A percentile compares a stretch with the other conserved stretches of the same genome.
These are phyloP conservation scores for Hypotaenidia philippensis DNA, from an alignment of 2,797 vertebrate genomes.

Conservation along the genomic window DNA sequence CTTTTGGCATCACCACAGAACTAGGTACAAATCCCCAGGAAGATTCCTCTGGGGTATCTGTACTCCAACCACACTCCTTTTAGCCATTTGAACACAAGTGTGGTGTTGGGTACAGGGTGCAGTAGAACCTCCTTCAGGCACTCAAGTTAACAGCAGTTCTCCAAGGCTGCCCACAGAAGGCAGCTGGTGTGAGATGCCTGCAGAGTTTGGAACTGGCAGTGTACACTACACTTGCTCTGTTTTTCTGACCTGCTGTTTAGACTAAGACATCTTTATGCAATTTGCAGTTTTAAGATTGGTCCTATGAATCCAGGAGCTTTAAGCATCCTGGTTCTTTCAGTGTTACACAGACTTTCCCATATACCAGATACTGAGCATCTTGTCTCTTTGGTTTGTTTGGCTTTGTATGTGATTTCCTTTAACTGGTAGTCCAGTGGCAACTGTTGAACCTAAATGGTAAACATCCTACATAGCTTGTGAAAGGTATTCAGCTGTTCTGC, in stretches of 20 bases:
- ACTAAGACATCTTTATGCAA: background rate
- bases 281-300: background rate
- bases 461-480: background rate
- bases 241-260: background rate
- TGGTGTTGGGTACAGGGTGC: background rate
- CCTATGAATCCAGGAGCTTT: background rate
- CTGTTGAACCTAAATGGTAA: background rate
- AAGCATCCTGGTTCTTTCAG: background rate
- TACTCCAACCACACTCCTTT: background rate
- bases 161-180: background rate
- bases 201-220: background rate
- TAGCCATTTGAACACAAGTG: background rate
- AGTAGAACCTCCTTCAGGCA: background rate
- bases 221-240: background rate
- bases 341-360: background rate
- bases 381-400: background rate
- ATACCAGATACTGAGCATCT: background rate
- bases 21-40: background rate
- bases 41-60: background rate
- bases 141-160: background rate
- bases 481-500: background rate
- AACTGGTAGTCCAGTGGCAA: background rate
- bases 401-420: background rate
- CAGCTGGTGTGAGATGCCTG: background rate
- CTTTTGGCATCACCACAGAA: background rate